Base-by-base conservation (phyloP, 1,140 invertebrate genomes). In the Onthophagus taurus region DNA sequence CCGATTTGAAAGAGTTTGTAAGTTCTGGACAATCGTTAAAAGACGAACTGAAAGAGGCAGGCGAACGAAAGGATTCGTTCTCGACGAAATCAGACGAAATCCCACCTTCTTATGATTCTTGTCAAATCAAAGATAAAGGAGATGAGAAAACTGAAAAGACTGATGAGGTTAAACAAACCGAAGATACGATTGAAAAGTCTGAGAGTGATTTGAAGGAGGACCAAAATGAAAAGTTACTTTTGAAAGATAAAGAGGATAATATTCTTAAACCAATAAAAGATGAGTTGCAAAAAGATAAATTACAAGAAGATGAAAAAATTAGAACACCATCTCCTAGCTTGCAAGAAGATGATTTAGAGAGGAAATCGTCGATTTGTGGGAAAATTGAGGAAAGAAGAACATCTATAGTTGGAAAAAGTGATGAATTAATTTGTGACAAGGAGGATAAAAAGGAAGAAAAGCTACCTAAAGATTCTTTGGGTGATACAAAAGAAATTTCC, bases 241-340 rank as follows among this genome's bases (percentile, higher is more conserved):
- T 41, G 24, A 43, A 31, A 21, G 41, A 43, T 20, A 18, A 31
- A 31, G 35, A 37, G 24, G 37, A 31, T 11, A 26, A 31, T 23
- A 37, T 20, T 2, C 20, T 21, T 1, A 39, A n/a, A n/a, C n/a
- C n/a, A n/a, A n/a, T n/a, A n/a, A n/a, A 39, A 30, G 61, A 63
- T 12, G 55, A 57, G 18, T 48, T 58, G 0, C 21, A 52, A 34
- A 18, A 9, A 63, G 56, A 11, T 14, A 42, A 42, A 42, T 6
- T 12, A 26, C 24, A 26, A 26, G 24, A 7, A 26, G 24, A 26
- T n/a, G 24, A 26, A n/a, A 2, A 33, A 33, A 8, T 6, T 33
- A 33, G 14, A 3, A n/a, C n/a, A n/a, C n/a, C n/a, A n/a, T n/a
- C n/a, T n/a, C n/a, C n/a, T n/a, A n/a, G n/a, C n/a, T n/a, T n/a